A percentile compares a stretch with the other conserved stretches of the same genome.
These are phyloP conservation scores for Drosophila erecta DNA, from an alignment of 1,140 invertebrate species.

Conservation along the genomic window DNA sequence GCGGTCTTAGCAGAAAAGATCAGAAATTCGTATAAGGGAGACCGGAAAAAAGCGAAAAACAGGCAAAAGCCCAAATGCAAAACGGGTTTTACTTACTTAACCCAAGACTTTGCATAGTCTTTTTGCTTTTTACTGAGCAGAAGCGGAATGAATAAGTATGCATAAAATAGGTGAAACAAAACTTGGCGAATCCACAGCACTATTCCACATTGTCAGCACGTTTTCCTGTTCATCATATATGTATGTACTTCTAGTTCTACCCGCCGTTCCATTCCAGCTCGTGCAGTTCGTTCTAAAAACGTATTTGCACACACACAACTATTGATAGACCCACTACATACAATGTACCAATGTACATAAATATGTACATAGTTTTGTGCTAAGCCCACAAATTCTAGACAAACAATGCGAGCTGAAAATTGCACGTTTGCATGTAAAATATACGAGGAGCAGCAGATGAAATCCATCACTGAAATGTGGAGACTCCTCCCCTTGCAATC, in stretches of 20 bases:
- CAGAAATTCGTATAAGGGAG: conserved; percentile 7
- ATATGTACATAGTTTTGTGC: conserved; percentile 3
- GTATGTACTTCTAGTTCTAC: background rate
- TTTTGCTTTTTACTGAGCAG: conserved; percentile 4
- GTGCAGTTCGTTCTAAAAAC: conserved; percentile 31
- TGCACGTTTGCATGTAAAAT: conserved; percentile 50
- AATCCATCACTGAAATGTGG: conserved; percentile 6
- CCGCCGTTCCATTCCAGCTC: conserved; percentile 44
- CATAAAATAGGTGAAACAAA: conserved; percentile 4
- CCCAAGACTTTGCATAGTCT: conserved; percentile 7
- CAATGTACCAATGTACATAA: background rate
- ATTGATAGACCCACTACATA: conserved; percentile 19
- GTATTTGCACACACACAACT: conserved; percentile 34
- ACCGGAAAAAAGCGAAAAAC: conserved; percentile 8
- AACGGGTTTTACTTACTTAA: conserved; percentile 13
- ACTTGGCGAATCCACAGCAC: conserved; percentile 13
- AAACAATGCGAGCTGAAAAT: conserved; percentile 46
- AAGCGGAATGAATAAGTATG: conserved; percentile 15
- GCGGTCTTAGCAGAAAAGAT: conserved; percentile 6
- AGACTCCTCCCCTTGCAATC: background rate
- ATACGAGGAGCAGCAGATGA: conserved; percentile 8
- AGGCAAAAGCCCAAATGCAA: conserved; percentile 9
- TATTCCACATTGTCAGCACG: conserved; percentile 41
- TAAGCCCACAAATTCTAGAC: conserved; percentile 36
- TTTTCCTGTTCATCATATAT: conserved; percentile 22